phyloP scores from a whole-genome alignment of 1,140 invertebrate genomes.

The Microvelia longipes region DNA sequence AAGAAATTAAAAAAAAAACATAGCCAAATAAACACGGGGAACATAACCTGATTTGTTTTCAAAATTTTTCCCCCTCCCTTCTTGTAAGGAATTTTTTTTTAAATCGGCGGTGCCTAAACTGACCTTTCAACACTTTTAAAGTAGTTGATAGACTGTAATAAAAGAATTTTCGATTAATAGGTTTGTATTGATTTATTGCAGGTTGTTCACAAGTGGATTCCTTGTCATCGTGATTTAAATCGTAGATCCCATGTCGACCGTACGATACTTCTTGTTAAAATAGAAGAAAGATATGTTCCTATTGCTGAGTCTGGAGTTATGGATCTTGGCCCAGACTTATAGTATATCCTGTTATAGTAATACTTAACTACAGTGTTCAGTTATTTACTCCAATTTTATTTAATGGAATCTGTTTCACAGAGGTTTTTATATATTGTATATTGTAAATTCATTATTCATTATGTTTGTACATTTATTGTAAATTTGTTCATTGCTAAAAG shows the following conservation, averaged over 20 bases:
- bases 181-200: conserved; percentile 25
- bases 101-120: too few species aligned
- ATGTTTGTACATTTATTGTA: too few species aligned
- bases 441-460: conserved; percentile 3
- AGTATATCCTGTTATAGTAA: too few species aligned
- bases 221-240: conserved; percentile 69
- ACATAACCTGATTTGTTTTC: too few species aligned
- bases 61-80: too few species aligned
- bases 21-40: too few species aligned
- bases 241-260: conserved; percentile 77
- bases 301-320: conserved; percentile 77
- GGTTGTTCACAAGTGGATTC: conserved; percentile 81
- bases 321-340: conserved; percentile 56
- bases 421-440: not conserved
- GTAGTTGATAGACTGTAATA: too few species aligned
- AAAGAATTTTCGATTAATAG: too few species aligned
- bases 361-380: not conserved
- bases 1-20: too few species aligned
- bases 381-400: not conserved
- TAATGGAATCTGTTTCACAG: not conserved
- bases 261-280: conserved; percentile 77
- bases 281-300: conserved; percentile 82
- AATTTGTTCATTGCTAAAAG: too few species aligned
- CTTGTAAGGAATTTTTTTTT: too few species aligned
- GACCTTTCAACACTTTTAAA: too few species aligned